Evolutionary conservation across 2,797 vertebrate genomes (phyloP).

Genomic region (Notolabrus celidotus): DNA sequence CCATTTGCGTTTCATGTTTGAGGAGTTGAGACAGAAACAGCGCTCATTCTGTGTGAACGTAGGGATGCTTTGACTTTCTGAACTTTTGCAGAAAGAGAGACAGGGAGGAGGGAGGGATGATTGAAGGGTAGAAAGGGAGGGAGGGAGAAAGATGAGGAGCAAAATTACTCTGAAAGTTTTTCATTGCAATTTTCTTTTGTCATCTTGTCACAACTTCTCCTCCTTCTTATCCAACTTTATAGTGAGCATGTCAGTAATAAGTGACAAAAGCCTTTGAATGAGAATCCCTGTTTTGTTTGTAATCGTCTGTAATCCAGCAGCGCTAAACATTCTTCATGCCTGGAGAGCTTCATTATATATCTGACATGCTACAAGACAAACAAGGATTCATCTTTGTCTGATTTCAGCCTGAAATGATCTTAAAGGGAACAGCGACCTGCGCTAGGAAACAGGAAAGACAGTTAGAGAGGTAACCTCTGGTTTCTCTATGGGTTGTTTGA

Average conservation of each 20-base stretch:
- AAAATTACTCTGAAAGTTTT: slow-evolving; percentile 58
- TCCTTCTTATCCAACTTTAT: slow-evolving; percentile 55
- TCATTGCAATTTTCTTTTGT: slow-evolving; percentile 57
- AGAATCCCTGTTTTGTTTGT: slow-evolving; percentile 18
- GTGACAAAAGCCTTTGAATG: slow-evolving; percentile 57
- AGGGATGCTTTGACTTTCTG: slow-evolving; percentile 73
- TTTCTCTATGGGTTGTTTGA: neutral
- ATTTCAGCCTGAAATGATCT: slow-evolving; percentile 19
- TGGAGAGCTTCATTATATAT: slow-evolving; percentile 8
- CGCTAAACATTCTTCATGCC: slow-evolving; percentile 22
- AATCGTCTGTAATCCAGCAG: slow-evolving; percentile 41
- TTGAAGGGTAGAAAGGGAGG: slow-evolving; percentile 46
- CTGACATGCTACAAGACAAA: slow-evolving; percentile 31
- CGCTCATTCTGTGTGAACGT: slow-evolving; percentile 70
- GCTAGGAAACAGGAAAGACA: neutral
- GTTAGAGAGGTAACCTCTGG: neutral
- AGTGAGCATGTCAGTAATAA: slow-evolving; percentile 59
- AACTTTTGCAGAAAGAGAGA: slow-evolving; percentile 62
- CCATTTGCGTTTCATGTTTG: slow-evolving; percentile 83
- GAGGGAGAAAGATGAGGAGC: slow-evolving; percentile 17
- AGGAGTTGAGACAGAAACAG: slow-evolving; percentile 79
- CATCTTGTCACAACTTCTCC: slow-evolving; percentile 61
- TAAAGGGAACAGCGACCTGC: neutral
- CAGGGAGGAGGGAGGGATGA: slow-evolving; percentile 32
- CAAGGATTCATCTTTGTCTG: slow-evolving; percentile 15